Evolutionary conservation across 2,113 vertebrate species (phyloP).

Genomic region (Pelecanus crispus): DNA sequence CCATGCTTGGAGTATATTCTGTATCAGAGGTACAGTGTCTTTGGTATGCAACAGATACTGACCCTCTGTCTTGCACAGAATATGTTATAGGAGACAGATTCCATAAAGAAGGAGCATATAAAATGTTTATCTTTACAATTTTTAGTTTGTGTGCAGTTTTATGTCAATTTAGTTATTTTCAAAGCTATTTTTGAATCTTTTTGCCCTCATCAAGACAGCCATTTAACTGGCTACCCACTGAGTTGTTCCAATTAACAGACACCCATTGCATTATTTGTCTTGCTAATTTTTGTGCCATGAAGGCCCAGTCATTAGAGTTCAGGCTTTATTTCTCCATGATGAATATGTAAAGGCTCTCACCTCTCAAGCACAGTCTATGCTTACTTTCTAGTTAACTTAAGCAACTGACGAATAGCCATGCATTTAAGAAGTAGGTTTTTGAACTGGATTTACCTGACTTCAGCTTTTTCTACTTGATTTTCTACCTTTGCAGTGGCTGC

Average conservation of each 20-base stretch:
- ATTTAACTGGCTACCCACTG: constrained; percentile 24
- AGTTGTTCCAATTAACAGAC: constrained; percentile 35
- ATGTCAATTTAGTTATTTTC: not conserved
- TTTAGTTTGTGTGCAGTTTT: not conserved
- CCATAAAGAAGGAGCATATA: not conserved
- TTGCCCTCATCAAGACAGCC: not conserved
- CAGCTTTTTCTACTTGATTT: not conserved
- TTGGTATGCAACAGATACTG: accelerated
- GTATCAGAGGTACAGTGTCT: not conserved
- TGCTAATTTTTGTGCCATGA: constrained; percentile 18
- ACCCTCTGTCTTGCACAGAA: not conserved
- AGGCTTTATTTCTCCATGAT: not conserved
- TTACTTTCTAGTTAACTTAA: not conserved
- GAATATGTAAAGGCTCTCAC: not conserved
- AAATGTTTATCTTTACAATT: not conserved
- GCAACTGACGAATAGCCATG: not conserved
- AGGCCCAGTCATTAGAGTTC: constrained; percentile 9
- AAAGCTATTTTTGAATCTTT: not conserved
- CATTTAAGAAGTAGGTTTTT: not conserved
- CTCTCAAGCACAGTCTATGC: not conserved
- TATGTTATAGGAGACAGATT: not conserved
- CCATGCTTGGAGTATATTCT: not conserved
- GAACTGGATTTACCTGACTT: not conserved
- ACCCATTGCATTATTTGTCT: constrained; percentile 27
- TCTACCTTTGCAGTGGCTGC: not conserved